A percentile compares a stretch with the other conserved stretches of the same genome.
Conservation (phyloP, 2,888 invertebrate species). For the Athalia rosae region DNA sequence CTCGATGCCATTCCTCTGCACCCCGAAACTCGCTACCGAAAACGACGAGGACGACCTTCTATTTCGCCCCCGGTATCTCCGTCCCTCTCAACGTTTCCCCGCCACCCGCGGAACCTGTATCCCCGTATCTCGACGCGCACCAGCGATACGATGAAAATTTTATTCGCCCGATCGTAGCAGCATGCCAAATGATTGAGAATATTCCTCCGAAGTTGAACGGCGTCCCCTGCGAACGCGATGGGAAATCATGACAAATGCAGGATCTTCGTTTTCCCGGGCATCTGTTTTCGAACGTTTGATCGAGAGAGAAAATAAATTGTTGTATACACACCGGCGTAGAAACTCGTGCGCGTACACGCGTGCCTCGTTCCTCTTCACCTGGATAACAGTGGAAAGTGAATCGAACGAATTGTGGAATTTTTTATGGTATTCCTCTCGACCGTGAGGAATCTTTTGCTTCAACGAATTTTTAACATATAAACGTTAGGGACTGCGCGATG, state of each 20-base stretch:
- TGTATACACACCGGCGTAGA: neutral
- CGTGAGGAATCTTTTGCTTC: neutral
- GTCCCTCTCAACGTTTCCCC: neutral
- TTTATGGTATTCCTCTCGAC: neutral
- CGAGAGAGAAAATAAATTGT: constrained; percentile 7
- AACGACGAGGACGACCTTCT: neutral
- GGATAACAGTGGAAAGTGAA: neutral
- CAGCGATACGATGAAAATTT: constrained; percentile 39
- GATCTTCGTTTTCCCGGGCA: constrained; percentile 29
- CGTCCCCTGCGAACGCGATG: constrained; percentile 29
- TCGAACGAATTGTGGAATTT: neutral
- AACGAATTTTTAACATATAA: neutral
- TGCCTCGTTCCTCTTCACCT: neutral
- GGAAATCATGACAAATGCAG: constrained; percentile 30
- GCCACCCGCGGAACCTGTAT: neutral
- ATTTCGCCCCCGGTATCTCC: neutral
- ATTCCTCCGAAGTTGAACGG: constrained; percentile 18
- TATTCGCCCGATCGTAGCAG: constrained; percentile 24
- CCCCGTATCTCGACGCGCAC: constrained; percentile 17
- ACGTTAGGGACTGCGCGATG: neutral
- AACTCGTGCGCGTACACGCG: neutral
- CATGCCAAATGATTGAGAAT: constrained; percentile 36
- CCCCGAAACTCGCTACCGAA: neutral
- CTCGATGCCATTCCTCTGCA: constrained; percentile 15
- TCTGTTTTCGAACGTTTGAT: constrained; percentile 35